Evolutionary conservation across 2,797 vertebrate genomes (phyloP).

Genomic region (Hoplostethus mediterraneus): DNA sequence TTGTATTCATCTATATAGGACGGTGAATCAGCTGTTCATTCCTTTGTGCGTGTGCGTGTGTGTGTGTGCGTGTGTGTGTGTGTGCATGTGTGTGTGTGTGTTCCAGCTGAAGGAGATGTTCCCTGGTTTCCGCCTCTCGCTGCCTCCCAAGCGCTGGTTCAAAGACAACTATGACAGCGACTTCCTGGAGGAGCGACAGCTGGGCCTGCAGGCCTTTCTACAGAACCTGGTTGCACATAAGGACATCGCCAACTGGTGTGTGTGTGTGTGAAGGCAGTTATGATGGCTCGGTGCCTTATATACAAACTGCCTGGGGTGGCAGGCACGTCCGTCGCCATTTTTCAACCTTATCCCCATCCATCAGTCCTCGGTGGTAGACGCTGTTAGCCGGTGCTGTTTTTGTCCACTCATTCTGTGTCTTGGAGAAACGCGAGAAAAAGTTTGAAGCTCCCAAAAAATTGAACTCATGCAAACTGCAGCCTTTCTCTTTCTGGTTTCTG

Average conservation of each 20-base stretch:
- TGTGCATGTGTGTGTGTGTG: neutral
- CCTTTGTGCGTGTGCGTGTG: constrained; percentile 25
- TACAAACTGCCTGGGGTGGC: neutral
- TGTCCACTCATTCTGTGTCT: too few species aligned
- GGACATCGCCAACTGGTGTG: constrained; percentile 92
- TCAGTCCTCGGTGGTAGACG: too few species aligned
- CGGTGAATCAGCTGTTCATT: neutral
- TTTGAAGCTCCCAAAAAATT: too few species aligned
- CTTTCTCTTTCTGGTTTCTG: too few species aligned
- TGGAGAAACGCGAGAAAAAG: too few species aligned
- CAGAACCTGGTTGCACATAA: constrained; percentile 95
- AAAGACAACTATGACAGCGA: constrained; percentile 96
- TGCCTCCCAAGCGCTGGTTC: constrained; percentile 98
- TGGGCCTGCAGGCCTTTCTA: constrained; percentile 88
- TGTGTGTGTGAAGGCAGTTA: constrained; percentile 81
- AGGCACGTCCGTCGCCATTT: too few species aligned
- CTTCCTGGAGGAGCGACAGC: constrained; percentile 92
- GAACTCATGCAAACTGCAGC: too few species aligned
- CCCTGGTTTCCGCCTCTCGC: constrained; percentile 91
- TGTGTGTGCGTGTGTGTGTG: constrained; percentile 36
- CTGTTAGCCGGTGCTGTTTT: too few species aligned
- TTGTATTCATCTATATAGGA: too few species aligned
- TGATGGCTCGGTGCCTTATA: too few species aligned
- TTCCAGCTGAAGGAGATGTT: constrained; percentile 95
- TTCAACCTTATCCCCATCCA: too few species aligned